Base-by-base conservation (phyloP, 1,140 invertebrate genomes). In the Nylanderia fulva region DNA sequence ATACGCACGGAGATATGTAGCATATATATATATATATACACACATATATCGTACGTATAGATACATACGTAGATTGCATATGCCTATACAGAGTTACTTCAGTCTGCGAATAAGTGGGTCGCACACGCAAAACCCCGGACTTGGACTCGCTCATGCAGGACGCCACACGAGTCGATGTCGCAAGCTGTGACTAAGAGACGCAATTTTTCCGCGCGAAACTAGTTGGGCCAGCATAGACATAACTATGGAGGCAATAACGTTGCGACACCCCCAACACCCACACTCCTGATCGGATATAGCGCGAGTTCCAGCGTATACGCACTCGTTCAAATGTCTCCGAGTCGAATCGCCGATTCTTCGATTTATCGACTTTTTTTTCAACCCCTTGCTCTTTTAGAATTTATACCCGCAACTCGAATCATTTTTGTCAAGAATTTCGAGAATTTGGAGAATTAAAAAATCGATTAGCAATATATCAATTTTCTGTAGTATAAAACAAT, bases 161-260 rank as follows among this genome's bases (percentile, higher is more conserved):
- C 90, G 88, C 86, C 87, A 71, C 88, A 75, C 84, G 88, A 90
- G 86, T 64, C 88, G 86, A 76, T 90, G 88, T 91, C 89, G 90
- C 90, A 90, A 88, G 89, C 85, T 92, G 90, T 93, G 92, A 93
- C 93, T 93, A 93, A 93, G 91, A 93, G 92, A 84, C 89, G 90
- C 91, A 89, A 93, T 93, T 93, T 93, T 94, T 94, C 90, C 64
- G 52, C 86, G 89, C 85, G 77, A 91, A 93, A 93, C 93, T 93
- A 92, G 93, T 93, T 88, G 92, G 87, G 63, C 86, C 75, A 90
- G 85, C 88, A 88, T 79, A 89, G 88, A 89, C 90, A 91, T 91
- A 90, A 90, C 91, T 92, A 92, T 93, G 91, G 86, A 91, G 85
- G 89, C 88, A 90, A 90, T 86, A 82, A 52, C 82, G 89, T 93